Percentiles rank a stretch among this genome's conserved stretches.
These are phyloP conservation scores for Canis aureus DNA, from an alignment of 2,113 vertebrate genomes.

Conservation along the genomic window DNA sequence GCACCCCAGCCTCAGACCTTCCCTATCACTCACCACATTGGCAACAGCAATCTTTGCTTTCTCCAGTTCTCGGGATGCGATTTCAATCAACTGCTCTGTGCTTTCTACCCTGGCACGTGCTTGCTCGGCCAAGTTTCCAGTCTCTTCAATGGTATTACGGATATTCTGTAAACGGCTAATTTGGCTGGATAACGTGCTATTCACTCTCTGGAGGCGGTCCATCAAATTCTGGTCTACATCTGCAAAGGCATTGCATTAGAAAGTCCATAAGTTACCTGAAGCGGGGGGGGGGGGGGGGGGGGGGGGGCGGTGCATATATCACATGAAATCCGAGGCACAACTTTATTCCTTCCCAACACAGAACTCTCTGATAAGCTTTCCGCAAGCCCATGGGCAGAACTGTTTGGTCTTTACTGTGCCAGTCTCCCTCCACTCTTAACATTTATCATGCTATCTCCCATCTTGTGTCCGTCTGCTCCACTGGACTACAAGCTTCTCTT, in stretches of 20 bases:
- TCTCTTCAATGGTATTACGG: constrained; percentile 92
- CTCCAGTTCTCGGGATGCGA: constrained; percentile 93
- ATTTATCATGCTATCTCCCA: not conserved
- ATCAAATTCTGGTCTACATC: constrained; percentile 94
- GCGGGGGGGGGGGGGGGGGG: not conserved
- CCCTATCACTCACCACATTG: constrained; percentile 92
- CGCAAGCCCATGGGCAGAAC: not conserved
- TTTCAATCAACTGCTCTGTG: constrained; percentile 92
- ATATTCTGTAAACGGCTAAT: constrained; percentile 96
- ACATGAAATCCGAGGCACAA: not conserved
- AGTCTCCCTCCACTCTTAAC: accelerated
- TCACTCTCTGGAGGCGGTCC: constrained; percentile 94
- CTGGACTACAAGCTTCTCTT: not conserved
- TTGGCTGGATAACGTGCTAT: constrained; percentile 92
- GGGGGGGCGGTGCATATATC: no score
- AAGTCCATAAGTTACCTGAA: constrained; percentile 31
- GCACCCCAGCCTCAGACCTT: not conserved
- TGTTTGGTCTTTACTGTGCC: no score
- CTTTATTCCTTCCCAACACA: not conserved
- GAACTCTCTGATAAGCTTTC: not conserved
- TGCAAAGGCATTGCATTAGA: constrained; percentile 78
- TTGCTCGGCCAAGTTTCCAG: constrained; percentile 89
- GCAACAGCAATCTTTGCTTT: constrained; percentile 92
- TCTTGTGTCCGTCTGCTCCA: accelerated
- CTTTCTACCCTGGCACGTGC: constrained; percentile 90